Evolutionary conservation across 2,888 invertebrate genomes (phyloP).

Genomic region (Ellobium chinense): DNA sequence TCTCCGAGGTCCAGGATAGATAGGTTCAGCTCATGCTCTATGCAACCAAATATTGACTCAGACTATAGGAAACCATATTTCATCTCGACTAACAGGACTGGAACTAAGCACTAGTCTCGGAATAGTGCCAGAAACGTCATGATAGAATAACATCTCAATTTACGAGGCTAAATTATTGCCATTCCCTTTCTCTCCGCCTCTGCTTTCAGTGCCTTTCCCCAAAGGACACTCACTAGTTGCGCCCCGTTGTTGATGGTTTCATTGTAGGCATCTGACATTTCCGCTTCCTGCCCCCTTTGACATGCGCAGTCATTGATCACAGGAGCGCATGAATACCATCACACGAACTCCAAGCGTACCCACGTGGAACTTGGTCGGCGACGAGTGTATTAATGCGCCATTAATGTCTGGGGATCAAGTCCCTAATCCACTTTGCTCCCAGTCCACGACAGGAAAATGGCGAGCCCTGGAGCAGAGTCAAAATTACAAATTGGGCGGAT

Average conservation of each 20-base stretch:
- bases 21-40: too few relatives aligned
- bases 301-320: background rate
- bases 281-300: background rate
- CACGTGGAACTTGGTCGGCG: background rate
- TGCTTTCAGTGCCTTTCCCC: background rate
- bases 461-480: background rate
- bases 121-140: too few relatives aligned
- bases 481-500: conserved; percentile 6
- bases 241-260: background rate
- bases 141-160: too few relatives aligned
- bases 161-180: too few relatives aligned
- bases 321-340: background rate
- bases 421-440: background rate
- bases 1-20: too few relatives aligned
- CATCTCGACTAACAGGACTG: too few relatives aligned
- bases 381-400: background rate
- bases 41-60: too few relatives aligned
- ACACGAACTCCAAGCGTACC: background rate
- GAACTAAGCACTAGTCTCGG: too few relatives aligned
- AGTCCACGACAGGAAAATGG: background rate
- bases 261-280: background rate
- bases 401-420: background rate
- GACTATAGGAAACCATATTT: too few relatives aligned
- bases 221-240: background rate
- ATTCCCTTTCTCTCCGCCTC: background rate